Evolutionary conservation across 1,140 invertebrate species (phyloP), one percentile per base, ranked within the genome.

Genomic region (Zaprionus taronus): DNA sequence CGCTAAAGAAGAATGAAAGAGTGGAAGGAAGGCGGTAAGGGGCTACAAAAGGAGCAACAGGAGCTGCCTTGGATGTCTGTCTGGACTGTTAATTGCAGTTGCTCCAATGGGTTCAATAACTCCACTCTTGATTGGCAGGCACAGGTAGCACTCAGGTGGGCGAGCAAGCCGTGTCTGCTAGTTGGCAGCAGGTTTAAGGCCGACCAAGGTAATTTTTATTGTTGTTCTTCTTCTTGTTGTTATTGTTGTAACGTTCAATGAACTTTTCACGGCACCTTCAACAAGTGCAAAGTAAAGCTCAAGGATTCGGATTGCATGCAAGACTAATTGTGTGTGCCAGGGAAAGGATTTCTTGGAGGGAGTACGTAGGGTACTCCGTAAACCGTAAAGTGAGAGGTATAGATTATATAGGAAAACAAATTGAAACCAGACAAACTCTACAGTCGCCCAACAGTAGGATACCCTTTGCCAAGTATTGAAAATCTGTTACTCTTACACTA

Each of bases 101-200:
- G 60, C 72, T 74, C 57, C 57, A 41, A 62, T 64, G 64, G 79
- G 82, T 77, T 72, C 83, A 81, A 85, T 82, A 79, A 77, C 83
- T 86, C 76, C 69, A 72, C 83, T 80, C 68, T 86, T 86, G 83
- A 86, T 85, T 85, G 83, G 79, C 83, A 86, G 49, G 49, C 61
- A 55, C 61, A 55, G 44, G 36, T 17, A 67, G 44, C 22, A 57
- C 47, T 55, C 44, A 53, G 28, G 49, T 38, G 12, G 20, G 12
- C 7, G 31, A 24, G 22, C 6, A 17, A 1, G 61, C 68, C 56
- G 57, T 57, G 44, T 34, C 61, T 66, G 73, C 55, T 20, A 20
- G 47, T 64, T 71, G 38, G 41, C 58, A 36, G 61, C 72, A 83
- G 62, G 70, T 67, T 73, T 73, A 77, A 75, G 67, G 72, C 51